phyloP scores from a whole-genome alignment of 2,888 invertebrate genomes.

The Adelognathus sp. region DNA sequence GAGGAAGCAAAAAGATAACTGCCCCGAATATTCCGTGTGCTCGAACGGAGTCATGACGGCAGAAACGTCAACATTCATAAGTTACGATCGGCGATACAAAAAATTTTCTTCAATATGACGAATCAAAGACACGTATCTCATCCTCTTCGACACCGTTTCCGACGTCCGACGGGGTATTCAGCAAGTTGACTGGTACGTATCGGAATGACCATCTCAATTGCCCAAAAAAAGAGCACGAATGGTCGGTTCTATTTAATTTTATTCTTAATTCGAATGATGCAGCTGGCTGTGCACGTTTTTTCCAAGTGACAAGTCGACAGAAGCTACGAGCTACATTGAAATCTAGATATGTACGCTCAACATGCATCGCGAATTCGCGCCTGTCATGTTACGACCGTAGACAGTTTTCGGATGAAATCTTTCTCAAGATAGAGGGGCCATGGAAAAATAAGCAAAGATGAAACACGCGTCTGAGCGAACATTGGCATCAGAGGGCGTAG shows the following conservation, averaged over 20 bases:
- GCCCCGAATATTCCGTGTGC: no score
- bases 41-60: no score
- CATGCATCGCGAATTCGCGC: constrained; percentile 12
- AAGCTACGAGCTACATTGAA: constrained; percentile 34
- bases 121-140: no score
- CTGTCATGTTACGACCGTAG: constrained; percentile 32
- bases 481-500: background rate
- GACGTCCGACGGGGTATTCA: no score
- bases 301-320: constrained; percentile 15
- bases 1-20: no score
- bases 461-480: background rate
- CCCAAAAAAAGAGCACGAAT: background rate
- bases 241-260: background rate
- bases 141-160: no score
- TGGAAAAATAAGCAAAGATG: background rate
- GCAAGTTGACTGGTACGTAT: no score
- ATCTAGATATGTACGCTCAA: constrained; percentile 40
- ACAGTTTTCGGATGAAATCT: constrained; percentile 51
- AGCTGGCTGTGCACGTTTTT: background rate
- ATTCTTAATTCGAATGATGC: background rate
- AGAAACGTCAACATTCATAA: no score
- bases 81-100: no score
- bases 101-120: no score
- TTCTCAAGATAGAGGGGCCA: background rate
- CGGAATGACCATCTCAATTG: no score